phyloP scores from a whole-genome alignment of 2,797 vertebrate species.

The Centroberyx gerrardi region DNA sequence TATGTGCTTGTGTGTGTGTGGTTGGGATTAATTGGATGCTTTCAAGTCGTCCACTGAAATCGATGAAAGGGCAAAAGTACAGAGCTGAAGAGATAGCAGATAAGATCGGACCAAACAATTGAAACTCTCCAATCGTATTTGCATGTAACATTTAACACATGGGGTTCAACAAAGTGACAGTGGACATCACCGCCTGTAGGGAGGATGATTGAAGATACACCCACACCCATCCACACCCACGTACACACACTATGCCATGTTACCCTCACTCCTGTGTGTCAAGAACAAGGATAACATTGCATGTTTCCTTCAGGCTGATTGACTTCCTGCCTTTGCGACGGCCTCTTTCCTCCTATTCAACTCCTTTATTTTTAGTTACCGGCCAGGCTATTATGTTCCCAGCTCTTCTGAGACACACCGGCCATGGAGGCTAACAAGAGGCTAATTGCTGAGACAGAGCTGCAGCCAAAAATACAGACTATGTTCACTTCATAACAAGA shows the following conservation, averaged over 20 bases:
- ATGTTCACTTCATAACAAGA: neutral
- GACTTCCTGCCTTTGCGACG: slow-evolving; percentile 69
- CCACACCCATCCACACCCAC: slow-evolving; percentile 13
- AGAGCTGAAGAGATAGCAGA: too few relatives aligned
- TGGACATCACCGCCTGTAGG: too few relatives aligned
- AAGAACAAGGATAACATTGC: slow-evolving; percentile 30
- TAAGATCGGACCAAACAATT: too few relatives aligned
- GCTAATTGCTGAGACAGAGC: neutral
- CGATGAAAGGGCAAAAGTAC: too few relatives aligned
- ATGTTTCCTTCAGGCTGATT: slow-evolving; percentile 61
- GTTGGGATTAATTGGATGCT: too few relatives aligned
- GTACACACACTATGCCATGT: neutral
- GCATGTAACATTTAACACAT: too few relatives aligned
- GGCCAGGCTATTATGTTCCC: slow-evolving; percentile 62
- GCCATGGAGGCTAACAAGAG: neutral
- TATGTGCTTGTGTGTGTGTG: slow-evolving; percentile 9
- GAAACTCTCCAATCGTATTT: too few relatives aligned
- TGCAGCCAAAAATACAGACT: neutral
- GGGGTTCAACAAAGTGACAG: too few relatives aligned
- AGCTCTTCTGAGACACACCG: slow-evolving; percentile 12
- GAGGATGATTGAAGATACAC: neutral
- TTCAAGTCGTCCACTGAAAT: too few relatives aligned
- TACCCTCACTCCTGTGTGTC: neutral
- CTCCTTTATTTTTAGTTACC: slow-evolving; percentile 46
- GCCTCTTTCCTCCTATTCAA: slow-evolving; percentile 73